Base-by-base conservation (phyloP, 2,113 vertebrate species). In the Lepus timidus region DNA sequence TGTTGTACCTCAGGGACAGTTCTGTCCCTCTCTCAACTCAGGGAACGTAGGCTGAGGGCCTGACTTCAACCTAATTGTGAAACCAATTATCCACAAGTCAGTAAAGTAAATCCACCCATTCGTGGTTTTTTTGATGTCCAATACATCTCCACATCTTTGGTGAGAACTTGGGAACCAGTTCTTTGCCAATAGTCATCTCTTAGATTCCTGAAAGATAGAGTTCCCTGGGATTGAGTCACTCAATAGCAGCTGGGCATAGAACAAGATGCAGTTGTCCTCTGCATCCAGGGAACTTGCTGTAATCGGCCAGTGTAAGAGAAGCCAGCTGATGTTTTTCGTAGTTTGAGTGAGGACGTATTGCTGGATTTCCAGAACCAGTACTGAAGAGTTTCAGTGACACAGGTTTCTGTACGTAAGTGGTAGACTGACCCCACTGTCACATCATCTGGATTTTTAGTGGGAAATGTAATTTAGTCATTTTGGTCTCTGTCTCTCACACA, bases 91-190 rank as follows among this genome's bases (percentile, higher is more conserved):
- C 25, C 13, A 17, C 10, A 84, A 80, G 4, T 11, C 33, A 85
- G 92, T 11, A 65, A 80, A 91, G 9, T 58, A 87, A 93, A 44
- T 85, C 23, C 33, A 51, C 39, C 4, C 23, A 68, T 16, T 71
- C 31, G 58, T 51, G 88, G 44, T 29, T 2, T 68, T 83, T 29
- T 31, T 6, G 6, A 17, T 88, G 9, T 44, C 44, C 44, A 44
- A 8, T 44, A 44, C 44, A 44, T 44, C 7, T 44, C 13, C 67
- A 11, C 5, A 20, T 70, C 62, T 52, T 49, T 16, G 14, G 31
- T 68, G 55, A 94, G 29, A 90, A 80, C n/a, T 80, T 92, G 31
- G 49, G 14, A 79, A 93, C 29, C 33, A 75, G 51, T 82, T 94
- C 36, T 87, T 89, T 39, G 23, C 39, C 73, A 76, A 94, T 14